These are phyloP conservation scores for Peromyscus californicus DNA, from an alignment of 2,113 vertebrate genomes.

Conservation along the genomic window DNA sequence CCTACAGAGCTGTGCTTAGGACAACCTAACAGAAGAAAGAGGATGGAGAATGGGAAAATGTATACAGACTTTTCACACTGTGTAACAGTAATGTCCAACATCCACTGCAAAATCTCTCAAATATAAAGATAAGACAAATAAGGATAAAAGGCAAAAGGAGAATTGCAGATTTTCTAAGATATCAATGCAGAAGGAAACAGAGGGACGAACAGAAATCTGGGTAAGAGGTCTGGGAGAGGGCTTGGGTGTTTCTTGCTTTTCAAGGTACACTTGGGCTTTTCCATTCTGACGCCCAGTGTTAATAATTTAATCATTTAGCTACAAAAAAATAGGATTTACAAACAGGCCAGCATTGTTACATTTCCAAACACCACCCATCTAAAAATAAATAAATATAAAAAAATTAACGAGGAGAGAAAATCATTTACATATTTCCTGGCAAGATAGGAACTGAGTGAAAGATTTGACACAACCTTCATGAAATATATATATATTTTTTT, in stretches of 20 bases:
- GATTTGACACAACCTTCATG: neutral
- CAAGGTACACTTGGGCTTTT: neutral
- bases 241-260: neutral
- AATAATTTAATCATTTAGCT: neutral
- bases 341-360: neutral
- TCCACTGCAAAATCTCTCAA: slow-evolving; percentile 34
- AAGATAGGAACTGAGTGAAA: neutral
- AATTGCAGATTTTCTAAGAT: neutral
- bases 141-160: neutral
- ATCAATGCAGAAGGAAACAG: neutral
- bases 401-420: neutral
- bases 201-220: neutral
- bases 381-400: slow-evolving; percentile 10
- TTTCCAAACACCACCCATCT: neutral
- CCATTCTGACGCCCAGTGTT: neutral
- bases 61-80: neutral
- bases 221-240: neutral
- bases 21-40: neutral
- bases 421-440: neutral
- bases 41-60: neutral
- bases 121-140: neutral
- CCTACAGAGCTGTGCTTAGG: neutral
- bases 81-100: neutral
- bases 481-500: neutral
- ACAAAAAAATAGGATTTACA: neutral